Conservation (phyloP, 2,888 invertebrate genomes). For the Oxystoma pomonae region DNA sequence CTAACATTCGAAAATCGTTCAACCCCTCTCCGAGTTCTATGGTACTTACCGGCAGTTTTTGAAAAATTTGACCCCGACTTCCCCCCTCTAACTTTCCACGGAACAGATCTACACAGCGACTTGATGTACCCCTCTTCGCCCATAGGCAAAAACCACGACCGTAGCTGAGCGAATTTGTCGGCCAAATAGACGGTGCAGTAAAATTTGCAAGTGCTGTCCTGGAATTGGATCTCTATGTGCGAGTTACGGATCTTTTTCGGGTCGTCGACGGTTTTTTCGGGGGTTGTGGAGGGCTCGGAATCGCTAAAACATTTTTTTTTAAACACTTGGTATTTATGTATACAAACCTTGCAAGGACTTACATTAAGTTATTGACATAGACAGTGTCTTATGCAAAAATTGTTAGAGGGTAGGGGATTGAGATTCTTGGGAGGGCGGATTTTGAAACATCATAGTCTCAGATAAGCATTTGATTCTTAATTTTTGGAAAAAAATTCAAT, state of each 20-base stretch:
- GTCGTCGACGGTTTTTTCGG: conserved; percentile 31
- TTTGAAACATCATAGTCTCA: too few species aligned
- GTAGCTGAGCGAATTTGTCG: conserved; percentile 80
- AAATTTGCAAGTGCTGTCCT: conserved; percentile 71
- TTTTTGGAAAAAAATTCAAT: too few species aligned
- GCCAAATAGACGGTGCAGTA: conserved; percentile 90
- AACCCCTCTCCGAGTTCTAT: too few species aligned
- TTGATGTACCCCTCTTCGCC: conserved; percentile 77
- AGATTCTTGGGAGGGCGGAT: too few species aligned
- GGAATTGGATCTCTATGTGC: conserved; percentile 57
- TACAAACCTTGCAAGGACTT: too few species aligned
- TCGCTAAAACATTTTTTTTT: too few species aligned
- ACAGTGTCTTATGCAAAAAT: too few species aligned
- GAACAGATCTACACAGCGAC: conserved; percentile 78
- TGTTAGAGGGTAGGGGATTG: too few species aligned
- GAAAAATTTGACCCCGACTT: conserved; percentile 97
- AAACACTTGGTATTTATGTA: too few species aligned
- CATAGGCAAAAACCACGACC: conserved; percentile 48
- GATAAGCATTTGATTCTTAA: too few species aligned
- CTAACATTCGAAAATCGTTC: too few species aligned
- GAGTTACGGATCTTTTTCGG: conserved; percentile 41
- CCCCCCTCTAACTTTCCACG: conserved; percentile 93
- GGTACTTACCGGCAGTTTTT: conserved; percentile 84
- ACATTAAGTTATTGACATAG: too few species aligned
- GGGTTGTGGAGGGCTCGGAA: background rate